Conservation (phyloP, 2,888 invertebrate species). For the Drosophila tanythrix region DNA sequence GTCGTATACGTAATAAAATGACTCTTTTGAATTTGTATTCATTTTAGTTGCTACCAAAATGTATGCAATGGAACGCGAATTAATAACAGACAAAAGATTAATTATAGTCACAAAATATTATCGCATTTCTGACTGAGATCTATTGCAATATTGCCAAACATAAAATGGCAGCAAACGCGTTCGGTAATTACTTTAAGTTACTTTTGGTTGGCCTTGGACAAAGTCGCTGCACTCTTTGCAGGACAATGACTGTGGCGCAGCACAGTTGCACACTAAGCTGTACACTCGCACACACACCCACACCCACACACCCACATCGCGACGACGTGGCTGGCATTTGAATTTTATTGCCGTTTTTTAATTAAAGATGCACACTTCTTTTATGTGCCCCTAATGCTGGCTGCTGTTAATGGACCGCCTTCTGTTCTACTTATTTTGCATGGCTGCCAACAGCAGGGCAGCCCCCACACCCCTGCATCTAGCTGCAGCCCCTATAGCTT, state of each 20-base stretch:
- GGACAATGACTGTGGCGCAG: constrained; percentile 59
- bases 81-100: neutral
- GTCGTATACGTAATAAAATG: neutral
- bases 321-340: constrained; percentile 28
- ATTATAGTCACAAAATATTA: neutral
- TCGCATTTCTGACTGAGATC: neutral
- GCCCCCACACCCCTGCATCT: neutral
- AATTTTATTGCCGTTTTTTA: constrained; percentile 41
- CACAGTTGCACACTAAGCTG: constrained; percentile 24
- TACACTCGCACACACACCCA: neutral
- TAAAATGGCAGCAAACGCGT: constrained; percentile 17
- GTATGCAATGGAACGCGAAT: neutral
- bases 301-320: neutral
- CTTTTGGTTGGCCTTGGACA: constrained; percentile 28
- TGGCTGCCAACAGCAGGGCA: constrained; percentile 16
- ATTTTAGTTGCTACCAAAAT: neutral
- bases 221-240: constrained; percentile 65
- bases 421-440: constrained; percentile 47
- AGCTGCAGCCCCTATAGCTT: constrained; percentile 27
- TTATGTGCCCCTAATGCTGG: constrained; percentile 39
- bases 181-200: neutral
- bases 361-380: constrained; percentile 51
- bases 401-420: constrained; percentile 44
- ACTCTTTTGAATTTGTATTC: neutral
- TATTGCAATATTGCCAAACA: neutral